These are phyloP conservation scores for Morpho achilles DNA, from an alignment of 2,888 invertebrate species.

Conservation along the genomic window DNA sequence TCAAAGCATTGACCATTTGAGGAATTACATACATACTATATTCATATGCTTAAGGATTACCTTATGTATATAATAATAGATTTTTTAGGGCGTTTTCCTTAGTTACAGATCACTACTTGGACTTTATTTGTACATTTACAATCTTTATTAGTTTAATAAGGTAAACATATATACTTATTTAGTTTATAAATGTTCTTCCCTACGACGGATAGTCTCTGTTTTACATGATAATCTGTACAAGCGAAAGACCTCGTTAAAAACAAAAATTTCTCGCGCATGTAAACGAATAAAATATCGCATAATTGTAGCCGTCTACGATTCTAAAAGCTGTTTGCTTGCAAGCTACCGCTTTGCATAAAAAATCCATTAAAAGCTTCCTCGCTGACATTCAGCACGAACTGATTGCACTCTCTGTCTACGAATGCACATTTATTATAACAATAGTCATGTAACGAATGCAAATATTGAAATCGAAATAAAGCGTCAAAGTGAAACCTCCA, in stretches of 20 bases:
- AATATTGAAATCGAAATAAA: background rate
- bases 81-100: too few relatives aligned
- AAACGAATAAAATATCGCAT: conserved; percentile 6
- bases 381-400: conserved; percentile 18
- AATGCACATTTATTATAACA: conserved; percentile 8
- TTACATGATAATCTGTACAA: background rate
- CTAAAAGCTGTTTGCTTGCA: conserved; percentile 20
- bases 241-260: background rate
- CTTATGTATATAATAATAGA: too few relatives aligned
- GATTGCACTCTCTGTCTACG: conserved; percentile 16
- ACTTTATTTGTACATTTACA: too few relatives aligned
- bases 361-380: conserved; percentile 20
- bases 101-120: too few relatives aligned
- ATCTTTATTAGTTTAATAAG: too few relatives aligned
- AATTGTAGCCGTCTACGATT: conserved; percentile 4
- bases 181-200: too few relatives aligned
- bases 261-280: conserved; percentile 2
- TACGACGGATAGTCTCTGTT: too few relatives aligned
- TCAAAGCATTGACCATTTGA: too few relatives aligned
- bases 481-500: too few relatives aligned
- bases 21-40: too few relatives aligned
- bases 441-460: conserved; percentile 10
- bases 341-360: conserved; percentile 23
- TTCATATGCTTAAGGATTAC: too few relatives aligned
- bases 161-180: too few relatives aligned